Percentiles rank a stretch among this genome's conserved stretches.
Evolutionary conservation across 2,888 invertebrate species (phyloP).

Genomic region (Drosophila buzzatii): DNA sequence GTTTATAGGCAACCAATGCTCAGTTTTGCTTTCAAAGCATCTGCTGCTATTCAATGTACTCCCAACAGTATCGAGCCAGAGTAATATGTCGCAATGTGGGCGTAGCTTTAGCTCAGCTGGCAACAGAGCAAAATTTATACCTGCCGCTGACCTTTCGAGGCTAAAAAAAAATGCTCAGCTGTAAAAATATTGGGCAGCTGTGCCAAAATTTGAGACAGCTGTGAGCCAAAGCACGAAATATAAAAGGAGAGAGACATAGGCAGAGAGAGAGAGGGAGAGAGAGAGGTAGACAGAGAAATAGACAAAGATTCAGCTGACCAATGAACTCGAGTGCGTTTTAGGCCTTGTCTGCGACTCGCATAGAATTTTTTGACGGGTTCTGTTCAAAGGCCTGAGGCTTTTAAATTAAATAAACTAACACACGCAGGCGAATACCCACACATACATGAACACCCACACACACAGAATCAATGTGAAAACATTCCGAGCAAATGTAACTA

Average conservation of each 20-base stretch:
- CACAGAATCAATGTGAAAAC: constrained; percentile 16
- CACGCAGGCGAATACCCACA: constrained; percentile 24
- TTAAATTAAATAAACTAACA: constrained; percentile 75
- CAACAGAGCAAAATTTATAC: constrained; percentile 4
- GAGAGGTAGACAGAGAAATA: background rate
- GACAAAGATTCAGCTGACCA: background rate
- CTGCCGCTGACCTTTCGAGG: constrained; percentile 21
- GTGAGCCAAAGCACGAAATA: constrained; percentile 9
- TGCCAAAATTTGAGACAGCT: constrained; percentile 55
- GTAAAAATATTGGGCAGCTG: constrained; percentile 60
- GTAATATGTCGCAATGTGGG: constrained; percentile 7
- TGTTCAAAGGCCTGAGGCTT: constrained; percentile 55
- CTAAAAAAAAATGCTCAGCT: constrained; percentile 15
- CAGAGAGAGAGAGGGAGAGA: background rate
- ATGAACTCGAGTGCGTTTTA: constrained; percentile 1
- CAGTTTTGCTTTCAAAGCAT: background rate
- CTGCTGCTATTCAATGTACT: background rate
- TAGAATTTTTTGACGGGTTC: constrained; percentile 3
- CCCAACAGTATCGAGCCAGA: background rate
- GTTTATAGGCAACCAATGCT: background rate
- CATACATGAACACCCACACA: constrained; percentile 27
- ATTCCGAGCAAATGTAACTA: constrained; percentile 67
- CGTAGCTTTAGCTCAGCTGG: constrained; percentile 9
- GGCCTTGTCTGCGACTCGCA: constrained; percentile 2
- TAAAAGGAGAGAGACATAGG: background rate